Evolutionary conservation across 2,113 vertebrate genomes (phyloP).

Genomic region (Lepus europaeus): DNA sequence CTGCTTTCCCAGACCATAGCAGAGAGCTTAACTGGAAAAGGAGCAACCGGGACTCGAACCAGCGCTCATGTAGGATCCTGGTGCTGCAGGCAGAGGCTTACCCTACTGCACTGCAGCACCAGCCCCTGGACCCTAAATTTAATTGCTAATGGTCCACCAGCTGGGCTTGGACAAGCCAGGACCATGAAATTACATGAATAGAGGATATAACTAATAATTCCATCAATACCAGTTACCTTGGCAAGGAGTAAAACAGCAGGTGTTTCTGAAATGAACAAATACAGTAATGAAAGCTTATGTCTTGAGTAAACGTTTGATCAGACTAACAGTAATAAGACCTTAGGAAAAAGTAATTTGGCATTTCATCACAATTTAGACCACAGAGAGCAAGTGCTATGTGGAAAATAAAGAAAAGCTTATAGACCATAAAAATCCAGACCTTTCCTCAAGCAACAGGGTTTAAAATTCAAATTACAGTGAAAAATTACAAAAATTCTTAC

Average conservation of each 20-base stretch:
- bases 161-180: neutral
- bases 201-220: neutral
- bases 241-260: neutral
- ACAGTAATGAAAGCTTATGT: neutral
- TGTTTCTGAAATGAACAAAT: conserved; percentile 37
- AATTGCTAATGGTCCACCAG: neutral
- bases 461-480: neutral
- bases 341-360: neutral
- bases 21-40: too few species aligned
- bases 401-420: neutral
- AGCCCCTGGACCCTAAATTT: neutral
- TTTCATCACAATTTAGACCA: neutral
- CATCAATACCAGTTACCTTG: neutral
- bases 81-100: too few species aligned
- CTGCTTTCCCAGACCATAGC: too few species aligned
- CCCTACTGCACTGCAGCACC: too few species aligned
- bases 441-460: neutral
- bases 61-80: too few species aligned
- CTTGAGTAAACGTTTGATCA: neutral
- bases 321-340: neutral
- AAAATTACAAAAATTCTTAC: neutral
- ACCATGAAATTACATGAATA: neutral
- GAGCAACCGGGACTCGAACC: too few species aligned
- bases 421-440: neutral
- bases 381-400: neutral